A percentile compares a stretch with the other conserved stretches of the same genome.
phyloP scores from a whole-genome alignment of 2,888 invertebrate genomes.

The Tetragonisca angustula region DNA sequence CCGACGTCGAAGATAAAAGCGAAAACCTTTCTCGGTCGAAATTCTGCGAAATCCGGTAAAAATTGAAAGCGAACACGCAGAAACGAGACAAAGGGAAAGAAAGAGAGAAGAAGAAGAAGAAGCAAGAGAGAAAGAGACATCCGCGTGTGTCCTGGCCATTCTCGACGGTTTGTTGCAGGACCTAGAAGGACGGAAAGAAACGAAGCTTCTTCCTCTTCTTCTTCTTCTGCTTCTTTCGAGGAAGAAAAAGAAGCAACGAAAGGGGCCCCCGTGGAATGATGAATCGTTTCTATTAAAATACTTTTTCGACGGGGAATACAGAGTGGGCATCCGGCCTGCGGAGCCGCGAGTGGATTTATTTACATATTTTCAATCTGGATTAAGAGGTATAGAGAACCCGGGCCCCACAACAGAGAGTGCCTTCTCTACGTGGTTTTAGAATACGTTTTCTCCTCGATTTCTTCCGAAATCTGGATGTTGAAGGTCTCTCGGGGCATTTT shows the following conservation, averaged over 20 bases:
- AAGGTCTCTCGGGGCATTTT: background rate
- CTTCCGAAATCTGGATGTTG: background rate
- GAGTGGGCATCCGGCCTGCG: slow-evolving; percentile 78
- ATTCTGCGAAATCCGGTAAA: slow-evolving; percentile 76
- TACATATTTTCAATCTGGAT: slow-evolving; percentile 84
- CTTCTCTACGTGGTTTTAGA: slow-evolving; percentile 6
- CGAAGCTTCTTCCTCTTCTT: background rate
- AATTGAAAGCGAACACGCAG: slow-evolving; percentile 63
- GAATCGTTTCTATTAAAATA: slow-evolving; percentile 81
- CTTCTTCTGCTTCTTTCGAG: slow-evolving; percentile 45
- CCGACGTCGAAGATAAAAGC: slow-evolving; percentile 61
- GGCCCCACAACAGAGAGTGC: slow-evolving; percentile 1
- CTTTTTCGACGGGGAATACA: slow-evolving; percentile 83
- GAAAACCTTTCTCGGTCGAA: slow-evolving; percentile 66
- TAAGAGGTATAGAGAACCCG: slow-evolving; percentile 79
- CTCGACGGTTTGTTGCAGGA: background rate
- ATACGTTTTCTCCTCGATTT: background rate
- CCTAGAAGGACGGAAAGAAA: background rate
- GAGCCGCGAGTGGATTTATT: slow-evolving; percentile 82
- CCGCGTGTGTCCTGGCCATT: background rate
- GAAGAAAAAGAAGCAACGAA: slow-evolving; percentile 67
- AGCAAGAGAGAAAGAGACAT: background rate
- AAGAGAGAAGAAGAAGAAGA: slow-evolving; percentile 39
- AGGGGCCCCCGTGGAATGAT: slow-evolving; percentile 70
- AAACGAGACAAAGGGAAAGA: background rate